phyloP scores from a whole-genome alignment of 53 echinoderm and acorn worm species.

The Holothuria scabra region DNA sequence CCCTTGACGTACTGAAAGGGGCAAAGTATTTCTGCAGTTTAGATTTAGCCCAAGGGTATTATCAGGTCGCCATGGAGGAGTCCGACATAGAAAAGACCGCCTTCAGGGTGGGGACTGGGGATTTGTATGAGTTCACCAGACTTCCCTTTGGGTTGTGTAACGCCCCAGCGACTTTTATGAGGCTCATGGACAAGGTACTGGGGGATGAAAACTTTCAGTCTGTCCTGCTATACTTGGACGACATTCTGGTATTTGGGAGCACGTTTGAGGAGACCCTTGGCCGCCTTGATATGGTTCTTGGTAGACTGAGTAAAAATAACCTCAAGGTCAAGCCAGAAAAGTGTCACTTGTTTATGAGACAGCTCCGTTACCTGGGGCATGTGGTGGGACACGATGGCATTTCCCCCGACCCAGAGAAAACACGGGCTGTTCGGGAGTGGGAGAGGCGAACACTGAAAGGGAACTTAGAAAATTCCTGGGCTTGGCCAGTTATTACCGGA shows the following conservation, averaged over 20 bases:
- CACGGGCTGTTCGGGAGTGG: conserved; percentile 59
- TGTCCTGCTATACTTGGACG: conserved; percentile 63
- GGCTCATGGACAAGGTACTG: no score
- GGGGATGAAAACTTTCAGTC: conserved; percentile 72
- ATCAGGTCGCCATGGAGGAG: conserved; percentile 61
- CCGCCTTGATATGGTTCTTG: conserved; percentile 66
- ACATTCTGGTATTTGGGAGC: conserved; percentile 72
- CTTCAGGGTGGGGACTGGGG: conserved; percentile 76
- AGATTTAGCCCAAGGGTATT: conserved; percentile 65
- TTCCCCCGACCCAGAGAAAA: conserved; percentile 63
- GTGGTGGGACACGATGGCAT: conserved; percentile 49
- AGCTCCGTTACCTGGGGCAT: conserved; percentile 59
- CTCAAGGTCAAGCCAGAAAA: conserved; percentile 68
- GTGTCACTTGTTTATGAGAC: conserved; percentile 58
- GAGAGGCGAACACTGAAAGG: conserved; percentile 28
- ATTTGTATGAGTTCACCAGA: conserved; percentile 65
- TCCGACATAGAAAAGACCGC: conserved; percentile 72
- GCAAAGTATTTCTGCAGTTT: conserved; percentile 55
- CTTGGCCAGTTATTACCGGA: no score
- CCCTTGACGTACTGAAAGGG: conserved; percentile 61
- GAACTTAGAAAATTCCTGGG: conserved; percentile 47
- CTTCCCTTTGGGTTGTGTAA: conserved; percentile 78
- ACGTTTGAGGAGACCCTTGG: conserved; percentile 59
- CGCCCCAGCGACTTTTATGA: no score
- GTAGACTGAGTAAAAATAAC: conserved; percentile 35